Evolutionary conservation across 2,888 invertebrate genomes (phyloP), one percentile per base, ranked within the genome.

Genomic region (Macrosiphum euphorbiae): DNA sequence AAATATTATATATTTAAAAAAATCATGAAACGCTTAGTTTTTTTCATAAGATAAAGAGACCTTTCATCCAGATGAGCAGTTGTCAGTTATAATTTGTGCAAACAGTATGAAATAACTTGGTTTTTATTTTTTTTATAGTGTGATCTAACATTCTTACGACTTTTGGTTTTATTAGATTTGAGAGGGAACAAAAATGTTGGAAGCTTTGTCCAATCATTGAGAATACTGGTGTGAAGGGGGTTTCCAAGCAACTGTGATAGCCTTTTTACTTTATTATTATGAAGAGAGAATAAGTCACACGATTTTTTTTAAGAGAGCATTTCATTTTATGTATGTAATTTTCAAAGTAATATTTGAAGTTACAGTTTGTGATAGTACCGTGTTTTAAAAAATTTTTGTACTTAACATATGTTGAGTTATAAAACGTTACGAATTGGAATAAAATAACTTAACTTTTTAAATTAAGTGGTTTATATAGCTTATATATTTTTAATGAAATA

Each of bases 241-340:
- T 41, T 67, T 84, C 7, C 28, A 16, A 41, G 16, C 24, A 90
- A 90, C 28, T 41, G 52, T 52, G 35, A 78, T 28, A 84, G 90
- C 52, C 1, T 78, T 90, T 90, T 84, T 52, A 84, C 28, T 52
- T 84, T 78, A 84, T 90, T 90, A 47, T 90, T 90, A 84, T 90
- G 41, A 52, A 50, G 35, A 90, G 24, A 52, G n/a, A 67, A 16
- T 67, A 67, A 67, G 67, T 67, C 67, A 67, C 67, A n/a, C n/a
- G 13, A n/a, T 67, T 67, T 58, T 58, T 26, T 58, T 58, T 58
- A 58, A 58, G 58, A 58, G 58, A 26, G 26, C 26, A 67, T 67
- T 67, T n/a, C n/a, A n/a, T 67, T n/a, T 67, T 67, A 67, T 67
- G 11, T 67, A 67, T 67, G 26, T 58, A 26, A 67, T n/a, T 67